A percentile compares a stretch with the other conserved stretches of the same genome.
These are phyloP conservation scores for Gadopsis bispinosus DNA, from an alignment of 2,797 vertebrate genomes.

Conservation along the genomic window DNA sequence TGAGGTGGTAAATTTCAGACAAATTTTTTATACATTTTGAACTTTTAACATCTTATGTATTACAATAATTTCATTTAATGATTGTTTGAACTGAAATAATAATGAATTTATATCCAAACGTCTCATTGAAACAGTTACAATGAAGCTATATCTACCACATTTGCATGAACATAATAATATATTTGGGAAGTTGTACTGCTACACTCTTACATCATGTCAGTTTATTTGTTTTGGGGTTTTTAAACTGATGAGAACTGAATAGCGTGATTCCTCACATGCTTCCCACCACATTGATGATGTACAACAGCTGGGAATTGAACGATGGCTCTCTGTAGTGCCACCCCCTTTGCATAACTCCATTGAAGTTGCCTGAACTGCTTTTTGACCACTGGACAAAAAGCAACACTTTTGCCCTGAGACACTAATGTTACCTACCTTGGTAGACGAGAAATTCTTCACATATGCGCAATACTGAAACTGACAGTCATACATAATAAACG, in stretches of 20 bases:
- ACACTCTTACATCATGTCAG: neutral
- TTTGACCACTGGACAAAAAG: neutral
- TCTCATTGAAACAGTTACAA: neutral
- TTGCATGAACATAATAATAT: neutral
- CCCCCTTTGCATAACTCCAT: neutral
- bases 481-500: neutral
- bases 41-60: too few species aligned
- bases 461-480: neutral
- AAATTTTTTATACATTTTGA: too few species aligned
- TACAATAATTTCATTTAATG: too few species aligned
- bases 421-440: neutral
- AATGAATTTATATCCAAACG: too few species aligned
- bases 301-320: neutral
- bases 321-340: neutral
- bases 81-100: too few species aligned
- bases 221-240: neutral
- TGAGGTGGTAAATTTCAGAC: too few species aligned
- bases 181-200: neutral
- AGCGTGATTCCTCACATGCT: neutral
- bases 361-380: neutral
- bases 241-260: neutral
- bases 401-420: neutral
- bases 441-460: neutral
- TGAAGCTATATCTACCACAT: neutral
- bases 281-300: neutral